phyloP scores from a whole-genome alignment of 2,113 vertebrate genomes.

The Elgaria multicarinata region DNA sequence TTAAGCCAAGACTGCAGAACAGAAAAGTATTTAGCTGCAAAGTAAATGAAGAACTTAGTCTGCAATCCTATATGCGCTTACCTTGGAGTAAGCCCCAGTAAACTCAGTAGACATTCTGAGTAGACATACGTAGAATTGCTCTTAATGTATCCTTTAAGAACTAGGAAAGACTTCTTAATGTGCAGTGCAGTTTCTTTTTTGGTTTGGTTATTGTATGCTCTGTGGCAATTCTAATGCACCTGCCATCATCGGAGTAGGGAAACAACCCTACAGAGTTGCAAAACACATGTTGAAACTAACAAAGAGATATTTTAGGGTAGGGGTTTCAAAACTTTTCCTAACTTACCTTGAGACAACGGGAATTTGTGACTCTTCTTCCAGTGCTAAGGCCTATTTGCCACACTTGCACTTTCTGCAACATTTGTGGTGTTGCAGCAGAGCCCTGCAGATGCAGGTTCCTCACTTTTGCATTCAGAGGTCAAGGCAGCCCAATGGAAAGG shows the following conservation, averaged over 20 bases:
- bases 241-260: neutral
- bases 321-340: neutral
- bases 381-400: neutral
- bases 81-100: too few species aligned
- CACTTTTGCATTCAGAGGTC: neutral
- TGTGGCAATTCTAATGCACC: neutral
- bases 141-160: neutral
- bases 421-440: neutral
- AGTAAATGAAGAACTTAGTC: neutral
- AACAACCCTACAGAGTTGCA: neutral
- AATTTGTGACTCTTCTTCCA: neutral
- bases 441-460: neutral
- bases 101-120: too few species aligned
- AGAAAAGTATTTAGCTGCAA: neutral
- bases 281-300: neutral
- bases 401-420: neutral
- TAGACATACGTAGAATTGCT: too few species aligned
- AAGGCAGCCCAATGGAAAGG: neutral
- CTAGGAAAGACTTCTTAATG: neutral
- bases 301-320: neutral
- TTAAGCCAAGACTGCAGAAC: neutral
- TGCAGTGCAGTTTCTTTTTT: neutral
- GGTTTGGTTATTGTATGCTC: neutral
- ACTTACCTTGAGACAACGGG: neutral
- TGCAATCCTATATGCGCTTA: too few species aligned